These are phyloP conservation scores for Thunnus albacares DNA, from an alignment of 2,797 vertebrate species.

Conservation along the genomic window DNA sequence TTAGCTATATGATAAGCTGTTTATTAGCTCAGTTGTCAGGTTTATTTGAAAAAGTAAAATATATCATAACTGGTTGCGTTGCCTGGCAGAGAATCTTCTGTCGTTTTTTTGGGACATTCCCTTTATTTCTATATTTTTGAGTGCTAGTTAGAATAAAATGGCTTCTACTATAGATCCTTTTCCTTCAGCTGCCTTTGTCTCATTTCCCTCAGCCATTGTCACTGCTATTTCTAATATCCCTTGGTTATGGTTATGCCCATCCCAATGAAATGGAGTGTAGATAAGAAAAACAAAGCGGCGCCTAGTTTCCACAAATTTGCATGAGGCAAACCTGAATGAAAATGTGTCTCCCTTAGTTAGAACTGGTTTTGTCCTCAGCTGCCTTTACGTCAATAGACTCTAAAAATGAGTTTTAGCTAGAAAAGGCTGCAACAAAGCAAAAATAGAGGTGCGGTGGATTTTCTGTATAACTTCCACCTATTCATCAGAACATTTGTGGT, in stretches of 20 bases:
- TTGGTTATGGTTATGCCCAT: neutral
- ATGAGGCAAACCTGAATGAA: neutral
- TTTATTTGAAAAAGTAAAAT: no score
- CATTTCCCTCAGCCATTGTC: no score
- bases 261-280: no score
- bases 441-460: neutral
- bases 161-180: no score
- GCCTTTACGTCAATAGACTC: neutral
- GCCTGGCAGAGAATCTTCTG: no score
- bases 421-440: neutral
- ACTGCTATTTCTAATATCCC: neutral
- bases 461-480: neutral
- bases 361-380: neutral
- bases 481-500: neutral
- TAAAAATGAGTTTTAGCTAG: neutral
- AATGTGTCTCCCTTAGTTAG: neutral
- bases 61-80: no score
- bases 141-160: no score
- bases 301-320: conserved; percentile 1
- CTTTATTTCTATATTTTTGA: no score
- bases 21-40: no score
- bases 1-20: no score
- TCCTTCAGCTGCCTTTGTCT: no score
- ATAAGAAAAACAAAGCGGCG: neutral
- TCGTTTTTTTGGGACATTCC: no score